Base-by-base conservation (phyloP, 2,113 vertebrate genomes). In the Salvator merianae region DNA sequence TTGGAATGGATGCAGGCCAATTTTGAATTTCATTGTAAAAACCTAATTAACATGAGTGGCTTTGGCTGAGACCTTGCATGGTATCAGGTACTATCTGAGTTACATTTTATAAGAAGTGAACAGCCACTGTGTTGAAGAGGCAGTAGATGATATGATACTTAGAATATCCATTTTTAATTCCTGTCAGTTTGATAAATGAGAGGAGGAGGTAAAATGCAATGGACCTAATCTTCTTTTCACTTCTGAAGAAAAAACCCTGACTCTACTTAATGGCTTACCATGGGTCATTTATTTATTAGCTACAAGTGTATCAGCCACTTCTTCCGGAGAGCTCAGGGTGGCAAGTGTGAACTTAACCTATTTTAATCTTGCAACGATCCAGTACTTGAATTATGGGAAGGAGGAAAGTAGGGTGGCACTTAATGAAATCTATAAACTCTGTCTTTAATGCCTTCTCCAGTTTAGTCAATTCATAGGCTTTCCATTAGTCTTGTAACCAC, bases 151-250 rank as follows among this genome's bases (percentile, higher is more conserved):
- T 53, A 59, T 20, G 38, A 53, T 40, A 34, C 24, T 59, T 34
- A 53, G 20, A 47, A 26, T 38, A 40, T 76, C 28, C 62, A 43
- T 69, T 68, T 86, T 53, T 8, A 43, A 38, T 32, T 81, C 62
- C 72, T 86, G 71, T 75, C 78, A 59, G 62, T 73, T 53, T 81
- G 84, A 75, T 80, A 80, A 85, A 80, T 68, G 40, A 38, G 50
- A 55, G 4, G 59, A n/a, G 22, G 62, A 69, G 32, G n/a, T 18
- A 59, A 66, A 76, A 81, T 47, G 20, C 70, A 74, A 5, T 62
- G 43, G 62, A 62, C n/a, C 24, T 79, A 65, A 85, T 55, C 28
- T 18, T 68, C 30, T 12, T 65, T 47, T 66, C 59, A 53, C n/a
- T 66, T 26, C 40, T 66, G 40, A 40, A 32, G 18, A 55, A 36